These are phyloP conservation scores for Setophaga kirtlandii DNA, from an alignment of 2,113 vertebrate species.

Conservation along the genomic window DNA sequence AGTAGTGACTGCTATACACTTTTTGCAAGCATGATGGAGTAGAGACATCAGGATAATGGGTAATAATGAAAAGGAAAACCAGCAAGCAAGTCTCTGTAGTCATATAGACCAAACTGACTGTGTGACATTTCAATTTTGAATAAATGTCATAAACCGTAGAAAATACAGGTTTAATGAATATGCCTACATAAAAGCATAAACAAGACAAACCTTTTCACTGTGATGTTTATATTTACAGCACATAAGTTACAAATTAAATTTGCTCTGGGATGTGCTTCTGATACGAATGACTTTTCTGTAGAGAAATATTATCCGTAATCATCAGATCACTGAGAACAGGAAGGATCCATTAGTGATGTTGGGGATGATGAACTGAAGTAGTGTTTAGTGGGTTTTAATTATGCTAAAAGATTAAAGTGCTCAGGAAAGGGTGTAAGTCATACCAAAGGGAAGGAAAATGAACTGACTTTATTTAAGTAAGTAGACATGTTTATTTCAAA, in stretches of 20 bases:
- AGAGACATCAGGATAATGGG: conserved; percentile 18
- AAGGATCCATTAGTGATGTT: conserved; percentile 15
- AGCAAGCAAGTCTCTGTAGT: conserved; percentile 31
- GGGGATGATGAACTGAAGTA: conserved; percentile 32
- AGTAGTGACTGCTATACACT: not conserved
- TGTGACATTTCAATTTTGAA: conserved; percentile 18
- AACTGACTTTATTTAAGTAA: conserved; percentile 25
- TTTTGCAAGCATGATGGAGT: not conserved
- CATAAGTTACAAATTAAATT: conserved; percentile 55
- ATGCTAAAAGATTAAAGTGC: conserved; percentile 10
- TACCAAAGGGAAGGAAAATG: conserved; percentile 2
- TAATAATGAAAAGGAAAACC: conserved; percentile 56
- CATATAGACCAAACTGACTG: conserved; percentile 27
- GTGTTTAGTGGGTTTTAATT: conserved; percentile 58
- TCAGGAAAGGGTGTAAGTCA: not conserved
- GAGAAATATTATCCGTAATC: conserved; percentile 33
- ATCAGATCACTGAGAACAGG: conserved; percentile 16
- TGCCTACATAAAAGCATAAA: conserved; percentile 36
- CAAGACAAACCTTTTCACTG: conserved; percentile 28
- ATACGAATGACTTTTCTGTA: not conserved
- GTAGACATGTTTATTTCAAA: conserved; percentile 31
- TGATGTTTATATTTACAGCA: conserved; percentile 46
- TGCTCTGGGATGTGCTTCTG: not conserved
- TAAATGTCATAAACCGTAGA: not conserved
- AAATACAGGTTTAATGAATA: conserved; percentile 51